Evolutionary conservation across 2,888 invertebrate genomes (phyloP), one percentile per base, ranked within the genome.

Genomic region (Lomographa bimaculata): DNA sequence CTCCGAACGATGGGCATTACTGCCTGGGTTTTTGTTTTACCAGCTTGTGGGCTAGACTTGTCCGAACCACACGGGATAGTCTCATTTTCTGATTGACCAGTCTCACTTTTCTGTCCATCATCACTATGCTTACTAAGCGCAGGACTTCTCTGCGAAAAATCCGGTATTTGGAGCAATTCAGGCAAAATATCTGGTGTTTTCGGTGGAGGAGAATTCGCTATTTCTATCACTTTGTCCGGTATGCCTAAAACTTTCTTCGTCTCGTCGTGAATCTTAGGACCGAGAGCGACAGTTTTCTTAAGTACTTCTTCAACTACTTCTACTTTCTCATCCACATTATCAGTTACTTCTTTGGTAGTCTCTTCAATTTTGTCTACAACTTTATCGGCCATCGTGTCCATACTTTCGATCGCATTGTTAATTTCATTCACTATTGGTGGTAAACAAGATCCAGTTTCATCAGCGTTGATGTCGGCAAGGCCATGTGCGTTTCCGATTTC

Each of bases 51-150:
- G 56, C 89, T 89, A 2, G 89, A 89, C 47, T 89, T 89, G 44
- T 86, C 87, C 0, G 89, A 90, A 3, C 72, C 84, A 54, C 89
- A 90, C 0, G 85, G 80, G 35, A 90, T 89, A 0, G 89, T 90
- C 45, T 90, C 89, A 46, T 89, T 89, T 46, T 89, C 89, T 1
- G 89, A 90, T 38, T 87, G 86, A 0, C 76, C 84, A 1, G 66
- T 73, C 12, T 86, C 84, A 54, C 87, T 89, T 46, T 80, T 89
- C 41, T 81, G 84, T 3, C 79, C 84, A 37, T 85, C 84, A 19
- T 87, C 89, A 49, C 87, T 89, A 24, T 78, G 78, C 54, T 79
- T 82, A 64, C 87, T 89, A 7, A 80, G 49, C 18, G 68, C 72
- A 0, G 85, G 86, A 61, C 86, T 87, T 51, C 83, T 72, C 20